Conservation (phyloP, 2,113 vertebrate genomes). For the Gulo gulo region DNA sequence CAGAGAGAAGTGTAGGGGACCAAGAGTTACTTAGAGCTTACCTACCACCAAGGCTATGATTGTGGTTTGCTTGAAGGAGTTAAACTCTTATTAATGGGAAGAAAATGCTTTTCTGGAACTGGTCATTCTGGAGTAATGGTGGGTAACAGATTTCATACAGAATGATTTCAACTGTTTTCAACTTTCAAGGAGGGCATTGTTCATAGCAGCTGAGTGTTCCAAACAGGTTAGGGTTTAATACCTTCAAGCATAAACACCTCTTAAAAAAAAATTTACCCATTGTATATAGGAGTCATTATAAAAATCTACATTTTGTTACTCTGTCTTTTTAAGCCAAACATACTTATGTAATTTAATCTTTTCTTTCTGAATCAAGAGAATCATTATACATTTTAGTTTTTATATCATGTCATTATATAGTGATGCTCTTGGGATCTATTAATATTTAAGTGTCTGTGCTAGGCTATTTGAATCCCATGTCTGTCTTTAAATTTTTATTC, state of each 20-base stretch:
- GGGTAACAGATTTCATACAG: conserved; percentile 21
- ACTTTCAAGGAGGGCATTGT: conserved; percentile 51
- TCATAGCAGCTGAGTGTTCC: neutral
- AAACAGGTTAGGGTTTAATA: conserved; percentile 56
- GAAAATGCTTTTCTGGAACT: conserved; percentile 53
- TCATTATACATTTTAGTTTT: conserved; percentile 61
- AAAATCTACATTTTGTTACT: conserved; percentile 44
- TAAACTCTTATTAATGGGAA: conserved; percentile 37
- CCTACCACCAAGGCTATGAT: neutral
- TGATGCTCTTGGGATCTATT: conserved; percentile 39
- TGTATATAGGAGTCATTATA: conserved; percentile 48
- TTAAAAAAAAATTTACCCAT: conserved; percentile 50
- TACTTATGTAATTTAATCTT: conserved; percentile 52
- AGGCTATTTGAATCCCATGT: neutral
- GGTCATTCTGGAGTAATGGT: neutral
- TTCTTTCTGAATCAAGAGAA: conserved; percentile 48
- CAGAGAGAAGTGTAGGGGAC: neutral
- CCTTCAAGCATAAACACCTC: conserved; percentile 60
- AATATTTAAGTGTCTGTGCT: neutral
- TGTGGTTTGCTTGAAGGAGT: conserved; percentile 39
- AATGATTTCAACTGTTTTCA: conserved; percentile 39
- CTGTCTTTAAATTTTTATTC: conserved; percentile 56
- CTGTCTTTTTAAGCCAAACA: conserved; percentile 50
- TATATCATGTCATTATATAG: conserved; percentile 43
- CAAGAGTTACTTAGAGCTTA: conserved; percentile 17